Percentiles rank a stretch among this genome's conserved stretches.
Conservation (phyloP, 2,113 vertebrate species). For the Nyctibius bracteatus region DNA sequence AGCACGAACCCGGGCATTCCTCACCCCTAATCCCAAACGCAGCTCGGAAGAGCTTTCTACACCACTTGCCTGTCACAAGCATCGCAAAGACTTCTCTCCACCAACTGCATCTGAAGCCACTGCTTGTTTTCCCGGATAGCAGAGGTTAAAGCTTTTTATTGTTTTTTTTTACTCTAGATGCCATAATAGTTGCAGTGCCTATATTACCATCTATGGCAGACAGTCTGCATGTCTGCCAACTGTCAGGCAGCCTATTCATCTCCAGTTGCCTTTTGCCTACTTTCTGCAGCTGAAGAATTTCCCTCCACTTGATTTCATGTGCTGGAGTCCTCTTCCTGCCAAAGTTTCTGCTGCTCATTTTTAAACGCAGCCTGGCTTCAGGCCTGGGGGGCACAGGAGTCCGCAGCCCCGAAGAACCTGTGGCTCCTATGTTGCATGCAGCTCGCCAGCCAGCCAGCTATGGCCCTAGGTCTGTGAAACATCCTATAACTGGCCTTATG, state of each 20-base stretch:
- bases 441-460: neutral
- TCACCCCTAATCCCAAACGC: neutral
- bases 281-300: conserved; percentile 51
- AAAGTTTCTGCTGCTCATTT: neutral
- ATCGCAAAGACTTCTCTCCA: neutral
- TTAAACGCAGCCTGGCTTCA: neutral
- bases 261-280: conserved; percentile 66
- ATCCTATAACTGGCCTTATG: neutral
- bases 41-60: neutral
- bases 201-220: conserved; percentile 64
- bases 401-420: neutral
- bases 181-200: conserved; percentile 41
- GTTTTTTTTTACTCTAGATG: conserved; percentile 21
- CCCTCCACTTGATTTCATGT: conserved; percentile 2
- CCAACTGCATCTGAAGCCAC: neutral
- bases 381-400: neutral
- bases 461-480: neutral
- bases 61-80: neutral
- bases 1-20: neutral
- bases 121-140: neutral
- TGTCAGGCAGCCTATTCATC: conserved; percentile 63
- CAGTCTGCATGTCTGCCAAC: conserved; percentile 31
- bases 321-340: neutral
- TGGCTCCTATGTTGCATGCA: neutral
- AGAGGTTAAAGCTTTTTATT: conserved; percentile 48